Evolutionary conservation across 2,888 invertebrate genomes (phyloP).

Genomic region (Agrochola litura): DNA sequence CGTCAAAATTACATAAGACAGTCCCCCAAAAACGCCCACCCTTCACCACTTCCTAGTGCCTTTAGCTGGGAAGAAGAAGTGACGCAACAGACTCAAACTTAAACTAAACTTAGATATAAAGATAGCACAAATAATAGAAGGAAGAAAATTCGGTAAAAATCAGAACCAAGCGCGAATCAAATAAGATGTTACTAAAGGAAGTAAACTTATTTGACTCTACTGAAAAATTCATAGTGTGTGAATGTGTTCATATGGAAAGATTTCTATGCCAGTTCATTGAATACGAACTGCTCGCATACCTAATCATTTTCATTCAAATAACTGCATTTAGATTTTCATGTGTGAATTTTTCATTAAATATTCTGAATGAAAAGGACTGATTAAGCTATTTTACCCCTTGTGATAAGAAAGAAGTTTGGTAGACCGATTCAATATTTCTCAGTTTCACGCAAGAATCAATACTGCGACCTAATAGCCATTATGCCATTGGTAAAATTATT

Average conservation of each 20-base stretch:
- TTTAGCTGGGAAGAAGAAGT: no score
- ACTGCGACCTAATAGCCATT: not conserved
- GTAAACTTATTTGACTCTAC: not conserved
- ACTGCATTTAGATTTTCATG: not conserved
- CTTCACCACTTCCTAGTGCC: no score
- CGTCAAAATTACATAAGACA: no score
- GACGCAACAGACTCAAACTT: no score
- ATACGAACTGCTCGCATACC: conserved; percentile 1
- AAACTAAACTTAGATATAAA: no score
- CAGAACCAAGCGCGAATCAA: not conserved
- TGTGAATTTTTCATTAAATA: conserved; percentile 6
- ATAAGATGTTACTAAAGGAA: not conserved
- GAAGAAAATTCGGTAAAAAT: not conserved
- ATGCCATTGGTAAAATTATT: not conserved
- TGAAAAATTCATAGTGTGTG: conserved; percentile 7
- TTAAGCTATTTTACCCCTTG: not conserved
- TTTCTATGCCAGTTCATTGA: conserved; percentile 21
- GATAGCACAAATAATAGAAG: not conserved
- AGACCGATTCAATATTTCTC: not conserved
- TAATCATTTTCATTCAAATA: conserved; percentile 21
- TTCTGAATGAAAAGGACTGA: not conserved
- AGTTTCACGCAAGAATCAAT: not conserved
- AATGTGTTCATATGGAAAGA: not conserved
- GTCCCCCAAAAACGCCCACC: no score
- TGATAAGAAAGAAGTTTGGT: not conserved